Percentiles rank a stretch among this genome's conserved stretches.
phyloP scores from a whole-genome alignment of 2,113 vertebrate genomes.

The Chloebia gouldiae region DNA sequence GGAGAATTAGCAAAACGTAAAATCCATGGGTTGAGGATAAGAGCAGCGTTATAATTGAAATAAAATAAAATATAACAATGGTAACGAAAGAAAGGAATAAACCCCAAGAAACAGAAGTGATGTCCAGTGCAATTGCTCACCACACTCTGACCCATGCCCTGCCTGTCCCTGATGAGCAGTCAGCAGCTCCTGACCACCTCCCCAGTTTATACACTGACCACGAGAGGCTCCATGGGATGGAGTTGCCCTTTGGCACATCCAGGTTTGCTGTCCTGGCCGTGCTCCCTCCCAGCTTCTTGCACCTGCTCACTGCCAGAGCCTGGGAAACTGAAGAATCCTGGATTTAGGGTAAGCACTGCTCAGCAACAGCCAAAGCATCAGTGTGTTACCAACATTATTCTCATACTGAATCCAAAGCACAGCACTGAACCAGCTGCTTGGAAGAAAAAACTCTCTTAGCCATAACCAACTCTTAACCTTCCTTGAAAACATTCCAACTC shows the following conservation, averaged over 20 bases:
- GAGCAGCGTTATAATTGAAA: background rate
- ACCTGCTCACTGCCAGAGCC: fast-evolving
- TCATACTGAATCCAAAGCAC: background rate
- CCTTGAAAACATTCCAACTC: background rate
- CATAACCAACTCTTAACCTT: background rate
- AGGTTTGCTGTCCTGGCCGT: fast-evolving
- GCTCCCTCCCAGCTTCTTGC: background rate
- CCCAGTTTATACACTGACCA: background rate
- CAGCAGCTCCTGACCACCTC: background rate
- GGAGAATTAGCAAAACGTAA: background rate
- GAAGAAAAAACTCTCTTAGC: background rate
- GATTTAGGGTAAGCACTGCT: background rate
- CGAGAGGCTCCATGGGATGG: background rate
- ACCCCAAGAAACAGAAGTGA: background rate
- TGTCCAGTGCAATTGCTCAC: fast-evolving
- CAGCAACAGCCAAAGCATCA: background rate
- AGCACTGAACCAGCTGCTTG: background rate
- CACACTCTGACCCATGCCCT: background rate
- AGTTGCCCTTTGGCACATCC: background rate
- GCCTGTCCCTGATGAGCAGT: fast-evolving
- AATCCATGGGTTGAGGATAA: background rate
- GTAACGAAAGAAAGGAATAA: background rate
- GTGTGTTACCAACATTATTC: background rate
- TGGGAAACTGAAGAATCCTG: background rate
- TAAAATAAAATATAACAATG: background rate